These are phyloP conservation scores for Cenopis cana DNA, from an alignment of 2,888 invertebrate genomes.

Conservation along the genomic window DNA sequence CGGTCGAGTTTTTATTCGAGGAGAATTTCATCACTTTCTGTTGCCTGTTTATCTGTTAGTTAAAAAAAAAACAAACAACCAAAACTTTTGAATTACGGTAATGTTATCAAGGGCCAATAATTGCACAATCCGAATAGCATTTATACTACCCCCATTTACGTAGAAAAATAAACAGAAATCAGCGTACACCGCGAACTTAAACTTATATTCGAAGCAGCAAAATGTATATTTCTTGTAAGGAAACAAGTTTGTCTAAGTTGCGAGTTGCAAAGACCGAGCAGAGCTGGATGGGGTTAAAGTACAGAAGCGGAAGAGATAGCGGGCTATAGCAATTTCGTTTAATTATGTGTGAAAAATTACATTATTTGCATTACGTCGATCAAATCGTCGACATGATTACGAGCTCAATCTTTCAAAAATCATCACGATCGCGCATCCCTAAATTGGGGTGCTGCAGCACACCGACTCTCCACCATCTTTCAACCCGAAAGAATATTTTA, in stretches of 20 bases:
- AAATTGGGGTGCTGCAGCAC: too few relatives aligned
- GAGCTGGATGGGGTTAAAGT: constrained; percentile 20
- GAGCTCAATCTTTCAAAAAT: not conserved
- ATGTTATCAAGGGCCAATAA: constrained; percentile 18
- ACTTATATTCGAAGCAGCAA: constrained; percentile 69
- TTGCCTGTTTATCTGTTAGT: too few relatives aligned
- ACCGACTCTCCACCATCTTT: not conserved
- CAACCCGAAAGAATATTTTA: not conserved
- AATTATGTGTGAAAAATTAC: not conserved
- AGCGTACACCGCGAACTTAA: constrained; percentile 56
- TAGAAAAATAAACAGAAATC: constrained; percentile 61
- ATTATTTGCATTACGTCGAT: too few relatives aligned
- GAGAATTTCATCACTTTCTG: too few relatives aligned
- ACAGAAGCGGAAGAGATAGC: constrained; percentile 30
- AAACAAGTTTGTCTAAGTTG: constrained; percentile 70
- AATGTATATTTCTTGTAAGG: constrained; percentile 73
- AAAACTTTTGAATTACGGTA: not conserved
- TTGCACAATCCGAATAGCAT: constrained; percentile 25
- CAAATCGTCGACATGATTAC: not conserved
- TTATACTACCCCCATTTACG: constrained; percentile 33
- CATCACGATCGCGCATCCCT: too few relatives aligned
- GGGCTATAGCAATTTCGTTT: not conserved
- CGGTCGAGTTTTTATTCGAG: too few relatives aligned
- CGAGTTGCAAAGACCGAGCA: constrained; percentile 58
- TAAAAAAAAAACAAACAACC: too few relatives aligned